These are phyloP conservation scores for Anorthoa munda DNA, from an alignment of 2,888 invertebrate species.

Conservation along the genomic window DNA sequence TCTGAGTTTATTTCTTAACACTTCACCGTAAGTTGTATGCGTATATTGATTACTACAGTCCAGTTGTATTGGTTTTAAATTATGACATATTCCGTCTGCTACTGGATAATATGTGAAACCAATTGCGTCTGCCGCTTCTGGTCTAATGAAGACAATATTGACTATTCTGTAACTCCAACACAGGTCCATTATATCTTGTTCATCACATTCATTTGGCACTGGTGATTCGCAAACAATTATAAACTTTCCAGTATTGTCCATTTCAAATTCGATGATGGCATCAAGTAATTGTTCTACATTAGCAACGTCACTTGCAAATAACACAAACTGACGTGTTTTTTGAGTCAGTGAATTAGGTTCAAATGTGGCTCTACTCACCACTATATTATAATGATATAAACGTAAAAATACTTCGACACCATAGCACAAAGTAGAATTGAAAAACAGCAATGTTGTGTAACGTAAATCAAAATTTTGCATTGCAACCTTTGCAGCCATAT, in stretches of 20 bases:
- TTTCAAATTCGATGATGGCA: constrained; percentile 72
- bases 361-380: constrained; percentile 72
- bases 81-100: constrained; percentile 72
- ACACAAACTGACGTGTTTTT: constrained; percentile 75
- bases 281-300: constrained; percentile 72
- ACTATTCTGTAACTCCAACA: constrained; percentile 81
- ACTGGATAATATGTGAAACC: constrained; percentile 78
- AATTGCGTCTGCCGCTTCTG: constrained; percentile 52
- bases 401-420: constrained; percentile 77
- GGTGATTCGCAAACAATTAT: constrained; percentile 80
- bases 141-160: constrained; percentile 79
- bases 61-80: constrained; percentile 72
- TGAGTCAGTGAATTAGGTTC: constrained; percentile 62
- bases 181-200: constrained; percentile 71
- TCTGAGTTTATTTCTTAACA: constrained; percentile 77
- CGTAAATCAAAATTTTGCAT: constrained; percentile 79
- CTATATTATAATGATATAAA: constrained; percentile 74
- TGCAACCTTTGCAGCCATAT: constrained; percentile 79
- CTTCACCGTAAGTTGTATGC: constrained; percentile 53
- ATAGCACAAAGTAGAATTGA: constrained; percentile 75
- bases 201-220: constrained; percentile 74
- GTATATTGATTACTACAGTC: constrained; percentile 35
- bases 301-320: constrained; percentile 75
- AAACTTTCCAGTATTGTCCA: constrained; percentile 81
- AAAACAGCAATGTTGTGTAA: constrained; percentile 78